A percentile compares a stretch with the other conserved stretches of the same genome.
Conservation (phyloP, 2,888 invertebrate species). For the Deroplatys truncata region DNA sequence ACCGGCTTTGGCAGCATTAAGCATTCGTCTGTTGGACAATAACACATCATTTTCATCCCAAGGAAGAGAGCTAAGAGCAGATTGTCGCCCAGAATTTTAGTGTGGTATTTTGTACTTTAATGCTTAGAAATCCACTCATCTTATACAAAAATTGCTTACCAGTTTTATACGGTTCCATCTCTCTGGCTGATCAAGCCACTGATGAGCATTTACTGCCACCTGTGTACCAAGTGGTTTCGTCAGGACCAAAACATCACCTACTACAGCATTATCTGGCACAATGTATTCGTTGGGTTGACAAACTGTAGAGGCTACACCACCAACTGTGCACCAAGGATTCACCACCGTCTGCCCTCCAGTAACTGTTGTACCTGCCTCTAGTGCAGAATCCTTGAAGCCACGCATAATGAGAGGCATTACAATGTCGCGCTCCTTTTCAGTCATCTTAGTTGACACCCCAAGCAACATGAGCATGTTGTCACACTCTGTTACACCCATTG, state of each 20-base stretch:
- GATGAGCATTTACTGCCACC: constrained; percentile 74
- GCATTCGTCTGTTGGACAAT: too few relatives aligned
- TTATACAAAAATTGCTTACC: not conserved
- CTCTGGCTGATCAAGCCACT: constrained; percentile 79
- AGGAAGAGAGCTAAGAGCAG: too few relatives aligned
- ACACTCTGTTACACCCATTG: constrained; percentile 76
- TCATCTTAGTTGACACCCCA: constrained; percentile 70
- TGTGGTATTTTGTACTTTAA: too few relatives aligned
- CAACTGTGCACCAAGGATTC: constrained; percentile 83
- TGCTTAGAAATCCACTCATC: too few relatives aligned
- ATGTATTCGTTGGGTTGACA: constrained; percentile 70
- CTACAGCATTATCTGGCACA: constrained; percentile 70
- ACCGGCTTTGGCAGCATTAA: too few relatives aligned
- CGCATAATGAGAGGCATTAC: constrained; percentile 71
- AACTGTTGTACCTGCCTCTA: constrained; percentile 64
- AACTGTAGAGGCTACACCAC: constrained; percentile 76
- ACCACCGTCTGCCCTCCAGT: constrained; percentile 70
- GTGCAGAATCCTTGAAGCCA: constrained; percentile 73
- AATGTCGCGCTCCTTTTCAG: constrained; percentile 67
- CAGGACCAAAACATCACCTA: constrained; percentile 76
- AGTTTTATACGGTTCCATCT: constrained; percentile 65
- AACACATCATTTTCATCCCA: too few relatives aligned
- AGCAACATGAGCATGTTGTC: constrained; percentile 78
- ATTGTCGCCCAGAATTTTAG: too few relatives aligned
- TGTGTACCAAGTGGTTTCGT: constrained; percentile 86